Evolutionary conservation across 2,113 vertebrate genomes (phyloP), one percentile per base, ranked within the genome.

Genomic region (Rhynchopsitta pachyrhyncha): DNA sequence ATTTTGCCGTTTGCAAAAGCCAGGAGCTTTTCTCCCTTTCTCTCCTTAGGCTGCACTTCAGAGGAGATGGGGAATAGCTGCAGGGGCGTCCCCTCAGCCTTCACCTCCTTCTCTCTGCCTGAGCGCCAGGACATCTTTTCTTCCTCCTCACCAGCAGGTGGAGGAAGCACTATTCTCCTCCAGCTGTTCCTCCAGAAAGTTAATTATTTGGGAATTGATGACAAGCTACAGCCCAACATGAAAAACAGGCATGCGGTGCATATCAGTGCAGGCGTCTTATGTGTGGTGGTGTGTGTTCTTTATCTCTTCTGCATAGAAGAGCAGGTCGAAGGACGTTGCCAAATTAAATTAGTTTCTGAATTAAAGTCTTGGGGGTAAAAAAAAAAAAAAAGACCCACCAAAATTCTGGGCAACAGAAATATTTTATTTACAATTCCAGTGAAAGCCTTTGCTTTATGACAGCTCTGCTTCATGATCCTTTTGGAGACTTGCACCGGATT

Each of bases 81-180:
- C 15, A 33, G 69, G 11, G 33, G 23, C 13, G 23, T 79, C 22
- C 13, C 14, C 10, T 83, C 39, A 1, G 9, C 35, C 37, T 93
- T 81, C n/a, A 33, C 47, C 22, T 55, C 28, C n/a, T 9, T 70
- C 17, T 62, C 70, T 49, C 14, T 8, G 83, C 80, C 31, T 15
- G 57, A 60, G 53, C 63, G 88, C 25, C 42, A 23, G 33, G 28
- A 42, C 27, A 15, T 86, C 79, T 79, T 91, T 97, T 96, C 87
- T 93, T 85, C 82, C 35, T 95, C 84, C 94, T 97, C 93, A 79
- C 96, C 96, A 97, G 90, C 95, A 97, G 96, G 94, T 96, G 96
- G 95, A 96, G 96, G 91, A 95, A 97, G 94, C 82, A 97, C 90
- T 96, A 66, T 93, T 97, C 94, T 96, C 47, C 93, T 95, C 75